These are phyloP conservation scores for Aselliscus stoliczkanus DNA, from an alignment of 2,797 vertebrate species.

Conservation along the genomic window DNA sequence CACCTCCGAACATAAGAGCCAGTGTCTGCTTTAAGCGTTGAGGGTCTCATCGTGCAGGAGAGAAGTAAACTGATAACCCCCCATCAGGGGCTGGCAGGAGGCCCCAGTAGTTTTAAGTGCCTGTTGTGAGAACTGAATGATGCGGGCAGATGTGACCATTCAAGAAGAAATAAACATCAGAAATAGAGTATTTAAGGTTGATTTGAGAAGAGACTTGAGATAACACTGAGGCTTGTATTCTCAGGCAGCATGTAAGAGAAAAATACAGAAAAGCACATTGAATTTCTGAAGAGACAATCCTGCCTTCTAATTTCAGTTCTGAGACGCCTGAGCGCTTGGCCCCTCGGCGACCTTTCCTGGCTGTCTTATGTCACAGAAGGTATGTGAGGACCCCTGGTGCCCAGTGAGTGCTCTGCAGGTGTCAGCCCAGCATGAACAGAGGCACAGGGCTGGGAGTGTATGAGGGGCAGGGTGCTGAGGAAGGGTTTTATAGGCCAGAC, in stretches of 20 bases:
- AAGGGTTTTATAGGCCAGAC: neutral
- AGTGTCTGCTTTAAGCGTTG: neutral
- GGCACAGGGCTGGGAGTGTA: neutral
- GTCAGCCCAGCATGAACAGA: neutral
- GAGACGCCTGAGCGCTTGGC: neutral
- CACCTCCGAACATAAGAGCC: neutral
- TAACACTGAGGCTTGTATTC: neutral
- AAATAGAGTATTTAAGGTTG: neutral
- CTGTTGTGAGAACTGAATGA: neutral
- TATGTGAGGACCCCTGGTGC: neutral
- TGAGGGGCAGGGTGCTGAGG: neutral
- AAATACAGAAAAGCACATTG: neutral
- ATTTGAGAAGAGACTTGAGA: neutral
- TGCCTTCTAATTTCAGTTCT: neutral
- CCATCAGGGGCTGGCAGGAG: neutral
- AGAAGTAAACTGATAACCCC: rapidly evolving
- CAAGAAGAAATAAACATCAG: neutral
- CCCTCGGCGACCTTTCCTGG: neutral
- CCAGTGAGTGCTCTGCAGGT: neutral
- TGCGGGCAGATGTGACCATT: neutral
- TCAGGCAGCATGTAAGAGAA: neutral
- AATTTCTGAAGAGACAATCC: neutral
- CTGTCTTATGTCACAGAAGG: neutral
- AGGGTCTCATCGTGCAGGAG: neutral
- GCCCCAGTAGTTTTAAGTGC: neutral